phyloP scores from a whole-genome alignment of 2,113 vertebrate species.

The Antidorcas marsupialis region DNA sequence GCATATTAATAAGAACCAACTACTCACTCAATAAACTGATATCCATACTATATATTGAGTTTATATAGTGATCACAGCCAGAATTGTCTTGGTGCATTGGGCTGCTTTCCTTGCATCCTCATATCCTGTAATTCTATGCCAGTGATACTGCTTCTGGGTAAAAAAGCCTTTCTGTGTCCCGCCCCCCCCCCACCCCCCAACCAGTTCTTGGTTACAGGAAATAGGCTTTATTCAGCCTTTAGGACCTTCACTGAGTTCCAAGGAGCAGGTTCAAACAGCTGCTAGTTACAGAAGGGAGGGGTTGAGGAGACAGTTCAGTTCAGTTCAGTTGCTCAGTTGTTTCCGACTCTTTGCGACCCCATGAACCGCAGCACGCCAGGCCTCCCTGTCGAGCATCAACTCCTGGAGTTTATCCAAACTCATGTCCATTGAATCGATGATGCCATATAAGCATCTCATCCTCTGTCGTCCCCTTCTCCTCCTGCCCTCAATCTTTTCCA shows the following conservation, averaged over 20 bases:
- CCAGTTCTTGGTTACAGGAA: neutral
- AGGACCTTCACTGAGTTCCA: neutral
- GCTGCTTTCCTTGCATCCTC: neutral
- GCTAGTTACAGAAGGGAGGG: neutral
- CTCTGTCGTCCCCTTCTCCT: too few species aligned
- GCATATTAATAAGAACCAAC: neutral
- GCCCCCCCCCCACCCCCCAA: fast-evolving
- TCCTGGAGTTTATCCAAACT: too few species aligned
- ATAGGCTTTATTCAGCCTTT: neutral
- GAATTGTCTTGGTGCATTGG: neutral
- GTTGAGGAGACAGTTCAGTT: too few species aligned
- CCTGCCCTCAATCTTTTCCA: too few species aligned
- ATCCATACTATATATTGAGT: neutral
- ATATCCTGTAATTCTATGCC: neutral
- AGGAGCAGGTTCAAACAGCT: neutral
- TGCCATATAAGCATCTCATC: too few species aligned
- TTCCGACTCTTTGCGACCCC: too few species aligned
- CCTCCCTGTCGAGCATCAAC: too few species aligned
- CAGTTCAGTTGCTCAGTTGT: too few species aligned
- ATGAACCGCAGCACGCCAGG: too few species aligned
- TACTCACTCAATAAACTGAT: neutral
- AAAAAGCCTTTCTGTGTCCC: neutral
- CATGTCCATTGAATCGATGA: too few species aligned
- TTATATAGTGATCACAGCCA: neutral
- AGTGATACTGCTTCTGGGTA: neutral